phyloP scores from a whole-genome alignment of 1,140 invertebrate species.

The Camponotus pennsylvanicus region DNA sequence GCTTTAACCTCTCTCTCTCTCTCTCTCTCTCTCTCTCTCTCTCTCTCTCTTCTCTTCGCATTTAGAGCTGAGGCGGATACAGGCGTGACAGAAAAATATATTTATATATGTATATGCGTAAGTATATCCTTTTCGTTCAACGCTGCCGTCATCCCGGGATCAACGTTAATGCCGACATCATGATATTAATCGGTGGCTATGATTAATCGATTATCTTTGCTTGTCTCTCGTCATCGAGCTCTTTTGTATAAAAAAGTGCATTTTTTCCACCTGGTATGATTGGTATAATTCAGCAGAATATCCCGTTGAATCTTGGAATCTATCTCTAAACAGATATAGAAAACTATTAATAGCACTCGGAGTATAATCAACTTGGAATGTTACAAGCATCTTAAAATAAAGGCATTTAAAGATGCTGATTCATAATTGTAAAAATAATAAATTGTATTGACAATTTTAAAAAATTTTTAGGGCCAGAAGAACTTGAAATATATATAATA shows the following conservation, averaged over 20 bases:
- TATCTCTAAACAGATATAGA: neutral
- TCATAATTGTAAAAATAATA: no score
- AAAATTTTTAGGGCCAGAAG: no score
- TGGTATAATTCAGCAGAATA: neutral
- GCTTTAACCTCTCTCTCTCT: no score
- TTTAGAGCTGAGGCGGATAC: conserved; percentile 53
- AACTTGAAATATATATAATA: neutral
- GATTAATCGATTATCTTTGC: conserved; percentile 42
- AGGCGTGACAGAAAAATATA: conserved; percentile 59
- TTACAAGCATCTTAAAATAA: no score
- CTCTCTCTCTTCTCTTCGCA: neutral
- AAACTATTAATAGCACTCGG: neutral
- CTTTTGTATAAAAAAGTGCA: neutral
- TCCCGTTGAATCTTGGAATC: neutral
- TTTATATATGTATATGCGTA: conserved; percentile 15
- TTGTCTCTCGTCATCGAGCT: conserved; percentile 11
- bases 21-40: no score
- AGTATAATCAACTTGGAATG: neutral
- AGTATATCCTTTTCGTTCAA: conserved; percentile 3
- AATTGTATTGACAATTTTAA: neutral
- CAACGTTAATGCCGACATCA: conserved; percentile 50
- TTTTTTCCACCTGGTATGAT: conserved; percentile 7
- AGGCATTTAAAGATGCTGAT: no score
- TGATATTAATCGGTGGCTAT: conserved; percentile 15
- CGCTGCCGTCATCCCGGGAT: conserved; percentile 47